A percentile compares a stretch with the other conserved stretches of the same genome.
Conservation (phyloP, 2,113 vertebrate genomes). For the Scytalopus superciliaris region DNA sequence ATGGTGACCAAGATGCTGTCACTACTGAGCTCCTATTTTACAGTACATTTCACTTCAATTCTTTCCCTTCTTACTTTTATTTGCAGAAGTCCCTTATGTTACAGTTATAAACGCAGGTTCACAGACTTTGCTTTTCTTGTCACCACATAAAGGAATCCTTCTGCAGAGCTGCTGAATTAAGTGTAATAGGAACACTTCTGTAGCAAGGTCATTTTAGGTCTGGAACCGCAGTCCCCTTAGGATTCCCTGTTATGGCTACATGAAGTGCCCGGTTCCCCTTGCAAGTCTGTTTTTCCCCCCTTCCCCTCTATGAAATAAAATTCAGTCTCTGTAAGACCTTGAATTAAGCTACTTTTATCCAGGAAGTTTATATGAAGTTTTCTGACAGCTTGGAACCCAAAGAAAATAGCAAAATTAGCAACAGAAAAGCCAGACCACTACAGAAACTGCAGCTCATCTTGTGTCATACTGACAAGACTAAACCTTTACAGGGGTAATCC, state of each 20-base stretch:
- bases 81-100: background rate
- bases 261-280: background rate
- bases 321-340: conserved; percentile 25
- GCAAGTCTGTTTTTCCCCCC: background rate
- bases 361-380: conserved; percentile 10
- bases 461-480: background rate
- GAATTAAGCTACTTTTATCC: conserved; percentile 42
- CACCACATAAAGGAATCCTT: conserved; percentile 26
- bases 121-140: conserved; percentile 42
- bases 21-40: background rate
- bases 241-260: conserved; percentile 30
- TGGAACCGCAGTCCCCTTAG: background rate
- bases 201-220: conserved; percentile 34
- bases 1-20: background rate
- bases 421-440: background rate
- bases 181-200: background rate
- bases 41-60: background rate
- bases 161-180: conserved; percentile 27
- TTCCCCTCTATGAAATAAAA: conserved; percentile 32
- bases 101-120: background rate
- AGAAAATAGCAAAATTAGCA: background rate
- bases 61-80: background rate
- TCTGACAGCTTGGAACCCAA: background rate
- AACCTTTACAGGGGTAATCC: background rate
- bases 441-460: background rate